Evolutionary conservation across 2,113 vertebrate genomes (phyloP).

Genomic region (Echinops telfairi): DNA sequence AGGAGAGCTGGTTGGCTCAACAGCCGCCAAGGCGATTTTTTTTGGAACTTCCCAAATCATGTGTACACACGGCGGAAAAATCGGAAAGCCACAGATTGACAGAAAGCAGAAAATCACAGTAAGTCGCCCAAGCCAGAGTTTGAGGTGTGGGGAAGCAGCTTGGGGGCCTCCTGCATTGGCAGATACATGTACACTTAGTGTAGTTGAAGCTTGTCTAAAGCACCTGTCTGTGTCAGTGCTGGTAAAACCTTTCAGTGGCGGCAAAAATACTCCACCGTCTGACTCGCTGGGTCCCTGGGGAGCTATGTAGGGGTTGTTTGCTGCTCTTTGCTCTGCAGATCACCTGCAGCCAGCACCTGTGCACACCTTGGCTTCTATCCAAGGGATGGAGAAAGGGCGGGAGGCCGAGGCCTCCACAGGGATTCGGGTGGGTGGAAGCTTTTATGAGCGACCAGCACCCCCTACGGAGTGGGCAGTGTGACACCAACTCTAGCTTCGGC

Average conservation of each 20-base stretch:
- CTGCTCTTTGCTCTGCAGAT: neutral
- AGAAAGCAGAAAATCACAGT: constrained; percentile 49
- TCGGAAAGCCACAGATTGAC: constrained; percentile 49
- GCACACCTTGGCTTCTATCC: neutral
- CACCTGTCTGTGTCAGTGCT: neutral
- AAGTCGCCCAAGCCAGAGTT: neutral
- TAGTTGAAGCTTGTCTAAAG: neutral
- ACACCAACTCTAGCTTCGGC: neutral
- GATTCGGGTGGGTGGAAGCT: neutral
- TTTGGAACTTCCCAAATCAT: constrained; percentile 52
- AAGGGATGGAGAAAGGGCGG: neutral
- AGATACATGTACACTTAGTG: neutral
- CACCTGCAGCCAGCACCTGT: neutral
- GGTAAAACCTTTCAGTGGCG: neutral
- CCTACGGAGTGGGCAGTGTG: neutral
- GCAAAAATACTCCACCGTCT: neutral
- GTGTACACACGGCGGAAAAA: constrained; percentile 22
- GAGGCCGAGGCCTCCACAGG: neutral
- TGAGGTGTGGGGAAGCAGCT: neutral
- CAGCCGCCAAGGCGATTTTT: neutral
- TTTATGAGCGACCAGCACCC: neutral
- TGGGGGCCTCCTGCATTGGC: neutral
- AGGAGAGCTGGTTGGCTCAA: constrained; percentile 25
- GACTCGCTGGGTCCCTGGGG: neutral
- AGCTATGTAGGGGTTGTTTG: neutral